Conservation (phyloP, 2,888 invertebrate species). For the Isoperla grammatica region DNA sequence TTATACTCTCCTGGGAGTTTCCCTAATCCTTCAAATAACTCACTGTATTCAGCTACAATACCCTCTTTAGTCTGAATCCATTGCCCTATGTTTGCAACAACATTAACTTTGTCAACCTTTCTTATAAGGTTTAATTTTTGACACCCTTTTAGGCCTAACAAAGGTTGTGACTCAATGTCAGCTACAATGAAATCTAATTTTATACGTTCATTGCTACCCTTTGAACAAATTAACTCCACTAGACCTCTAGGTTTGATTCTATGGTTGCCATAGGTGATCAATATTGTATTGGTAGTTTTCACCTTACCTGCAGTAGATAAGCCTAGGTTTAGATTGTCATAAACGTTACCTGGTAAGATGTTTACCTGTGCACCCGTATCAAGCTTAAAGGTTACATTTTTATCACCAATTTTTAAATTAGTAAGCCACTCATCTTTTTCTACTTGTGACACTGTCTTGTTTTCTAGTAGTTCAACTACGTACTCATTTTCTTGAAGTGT, state of each 20-base stretch:
- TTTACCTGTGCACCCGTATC: conserved; percentile 6
- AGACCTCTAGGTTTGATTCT: background rate
- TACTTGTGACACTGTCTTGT: background rate
- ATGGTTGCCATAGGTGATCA: conserved; percentile 1
- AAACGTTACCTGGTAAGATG: background rate
- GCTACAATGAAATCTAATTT: too few relatives aligned
- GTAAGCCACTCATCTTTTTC: background rate
- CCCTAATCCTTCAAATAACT: conserved; percentile 9
- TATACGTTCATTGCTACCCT: too few relatives aligned
- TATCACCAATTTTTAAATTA: background rate
- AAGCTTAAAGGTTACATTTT: background rate
- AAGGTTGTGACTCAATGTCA: background rate
- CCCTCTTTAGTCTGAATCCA: background rate
- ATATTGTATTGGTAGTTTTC: background rate
- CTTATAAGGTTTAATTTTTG: background rate
- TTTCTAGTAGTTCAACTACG: background rate
- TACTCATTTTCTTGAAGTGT: background rate
- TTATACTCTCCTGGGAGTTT: background rate
- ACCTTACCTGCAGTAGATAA: background rate
- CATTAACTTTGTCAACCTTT: background rate
- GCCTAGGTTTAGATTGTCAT: background rate
- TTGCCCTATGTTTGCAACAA: background rate
- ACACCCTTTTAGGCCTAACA: background rate
- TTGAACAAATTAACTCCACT: background rate
- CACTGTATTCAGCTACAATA: background rate